Percentiles rank a stretch among this genome's conserved stretches.
phyloP scores from a whole-genome alignment of 2,888 invertebrate species.

The Bruchidius siliquastri region DNA sequence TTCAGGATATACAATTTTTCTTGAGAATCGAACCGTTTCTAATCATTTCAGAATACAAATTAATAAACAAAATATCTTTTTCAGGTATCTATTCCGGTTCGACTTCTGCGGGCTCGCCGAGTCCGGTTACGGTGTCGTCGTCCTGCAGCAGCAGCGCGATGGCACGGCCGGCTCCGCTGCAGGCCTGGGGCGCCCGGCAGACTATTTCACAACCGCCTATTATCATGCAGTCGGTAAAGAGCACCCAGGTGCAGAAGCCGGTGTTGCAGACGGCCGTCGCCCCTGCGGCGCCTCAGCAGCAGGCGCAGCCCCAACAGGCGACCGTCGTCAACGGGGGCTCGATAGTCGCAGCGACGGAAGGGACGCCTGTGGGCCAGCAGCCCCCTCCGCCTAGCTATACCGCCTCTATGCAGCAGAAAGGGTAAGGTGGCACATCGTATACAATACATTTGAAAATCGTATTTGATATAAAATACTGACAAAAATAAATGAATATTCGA shows the following conservation, averaged over 20 bases:
- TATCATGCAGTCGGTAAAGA: conserved; percentile 95
- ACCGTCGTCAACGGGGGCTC: conserved; percentile 40
- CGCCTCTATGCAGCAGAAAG: conserved; percentile 73
- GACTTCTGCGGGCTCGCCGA: conserved; percentile 76
- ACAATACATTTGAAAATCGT: too few relatives aligned
- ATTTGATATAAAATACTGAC: too few relatives aligned
- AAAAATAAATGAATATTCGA: not conserved
- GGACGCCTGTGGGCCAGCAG: conserved; percentile 46
- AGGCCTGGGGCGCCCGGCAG: conserved; percentile 81
- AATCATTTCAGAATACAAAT: too few relatives aligned
- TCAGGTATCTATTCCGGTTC: conserved; percentile 76
- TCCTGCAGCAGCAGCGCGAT: conserved; percentile 49
- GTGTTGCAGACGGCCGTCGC: conserved; percentile 92
- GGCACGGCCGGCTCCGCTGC: conserved; percentile 75
- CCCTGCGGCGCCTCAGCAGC: conserved; percentile 72
- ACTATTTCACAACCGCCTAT: conserved; percentile 88
- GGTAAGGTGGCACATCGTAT: conserved; percentile 15
- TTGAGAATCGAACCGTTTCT: too few relatives aligned
- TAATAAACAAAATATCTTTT: not conserved
- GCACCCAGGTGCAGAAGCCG: conserved; percentile 93
- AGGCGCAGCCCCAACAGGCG: conserved; percentile 49
- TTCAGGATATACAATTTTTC: too few relatives aligned
- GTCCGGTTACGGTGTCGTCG: conserved; percentile 63
- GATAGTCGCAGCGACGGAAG: not conserved
- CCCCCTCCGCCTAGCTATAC: conserved; percentile 81